These are phyloP conservation scores for Ochotona curzoniae DNA, from an alignment of 2,113 vertebrate genomes.

Conservation along the genomic window DNA sequence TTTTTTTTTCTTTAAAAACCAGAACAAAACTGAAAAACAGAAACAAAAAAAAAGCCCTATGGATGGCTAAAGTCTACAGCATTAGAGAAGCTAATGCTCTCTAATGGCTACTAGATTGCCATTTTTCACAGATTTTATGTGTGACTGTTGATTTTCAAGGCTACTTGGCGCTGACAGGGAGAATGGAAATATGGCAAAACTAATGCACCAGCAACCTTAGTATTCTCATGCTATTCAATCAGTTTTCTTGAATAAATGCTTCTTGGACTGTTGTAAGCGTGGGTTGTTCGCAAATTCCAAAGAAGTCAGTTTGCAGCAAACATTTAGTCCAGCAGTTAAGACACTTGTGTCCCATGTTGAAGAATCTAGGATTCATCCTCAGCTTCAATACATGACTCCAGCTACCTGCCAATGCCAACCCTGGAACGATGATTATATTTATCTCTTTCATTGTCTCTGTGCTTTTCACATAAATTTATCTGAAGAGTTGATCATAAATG, in stretches of 20 bases:
- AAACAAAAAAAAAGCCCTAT: neutral
- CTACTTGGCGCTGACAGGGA: neutral
- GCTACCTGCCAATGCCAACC: too few relatives aligned
- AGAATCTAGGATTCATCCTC: too few relatives aligned
- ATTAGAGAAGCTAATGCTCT: neutral
- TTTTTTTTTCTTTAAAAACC: neutral
- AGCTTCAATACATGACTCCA: too few relatives aligned
- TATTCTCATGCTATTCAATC: neutral
- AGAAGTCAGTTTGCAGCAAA: neutral
- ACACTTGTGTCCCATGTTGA: neutral
- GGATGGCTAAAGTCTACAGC: conserved; percentile 13
- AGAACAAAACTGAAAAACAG: too few relatives aligned
- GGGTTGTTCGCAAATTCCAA: conserved; percentile 41
- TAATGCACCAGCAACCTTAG: neutral
- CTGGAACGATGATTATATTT: too few relatives aligned
- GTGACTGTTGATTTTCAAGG: conserved; percentile 31
- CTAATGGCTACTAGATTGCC: neutral
- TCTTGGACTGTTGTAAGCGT: conserved; percentile 37
- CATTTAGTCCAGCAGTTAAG: too few relatives aligned
- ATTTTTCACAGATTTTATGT: neutral
- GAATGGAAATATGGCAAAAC: neutral
- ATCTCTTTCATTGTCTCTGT: neutral
- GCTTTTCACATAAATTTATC: too few relatives aligned
- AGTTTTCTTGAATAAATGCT: conserved; percentile 55
- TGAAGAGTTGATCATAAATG: neutral